Evolutionary conservation across 2,797 vertebrate genomes (phyloP).

Genomic region (Pampus argenteus): DNA sequence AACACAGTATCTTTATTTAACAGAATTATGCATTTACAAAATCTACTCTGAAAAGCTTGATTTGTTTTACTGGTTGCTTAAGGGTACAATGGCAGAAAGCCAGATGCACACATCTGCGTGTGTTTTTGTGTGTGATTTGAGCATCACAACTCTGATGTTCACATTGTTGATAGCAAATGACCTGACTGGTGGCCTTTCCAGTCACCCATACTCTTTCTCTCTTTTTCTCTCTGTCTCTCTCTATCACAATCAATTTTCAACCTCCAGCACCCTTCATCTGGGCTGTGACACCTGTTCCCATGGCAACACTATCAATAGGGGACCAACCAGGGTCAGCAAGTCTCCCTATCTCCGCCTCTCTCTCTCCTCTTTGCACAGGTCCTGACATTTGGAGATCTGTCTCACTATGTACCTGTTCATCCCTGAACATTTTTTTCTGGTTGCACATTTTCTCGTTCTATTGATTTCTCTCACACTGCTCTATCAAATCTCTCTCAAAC

Average conservation of each 20-base stretch:
- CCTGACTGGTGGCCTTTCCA: slow-evolving; percentile 3
- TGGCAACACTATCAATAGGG: slow-evolving; percentile 81
- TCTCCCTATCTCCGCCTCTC: slow-evolving; percentile 39
- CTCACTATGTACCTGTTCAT: slow-evolving; percentile 62
- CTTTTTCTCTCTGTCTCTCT: slow-evolving; percentile 5
- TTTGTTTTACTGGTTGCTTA: background rate
- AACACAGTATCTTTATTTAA: background rate
- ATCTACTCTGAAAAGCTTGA: background rate
- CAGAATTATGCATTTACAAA: background rate
- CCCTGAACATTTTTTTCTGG: slow-evolving; percentile 23
- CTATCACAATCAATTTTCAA: slow-evolving; percentile 51
- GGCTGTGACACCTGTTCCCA: slow-evolving; percentile 78
- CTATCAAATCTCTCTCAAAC: slow-evolving; percentile 20
- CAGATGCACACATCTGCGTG: slow-evolving; percentile 7
- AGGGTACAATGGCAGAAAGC: background rate
- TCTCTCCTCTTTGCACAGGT: slow-evolving; percentile 58
- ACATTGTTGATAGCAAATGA: slow-evolving; percentile 19
- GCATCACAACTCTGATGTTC: slow-evolving; percentile 8
- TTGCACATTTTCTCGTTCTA: slow-evolving; percentile 37
- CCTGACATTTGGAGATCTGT: slow-evolving; percentile 72
- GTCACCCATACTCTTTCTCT: slow-evolving; percentile 26
- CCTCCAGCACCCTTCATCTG: slow-evolving; percentile 71
- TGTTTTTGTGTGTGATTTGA: slow-evolving; percentile 13
- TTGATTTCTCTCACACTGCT: slow-evolving; percentile 12
- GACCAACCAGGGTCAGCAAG: slow-evolving; percentile 74